Evolutionary conservation across 2,888 invertebrate species (phyloP).

Genomic region (Drosophila imparisetae): DNA sequence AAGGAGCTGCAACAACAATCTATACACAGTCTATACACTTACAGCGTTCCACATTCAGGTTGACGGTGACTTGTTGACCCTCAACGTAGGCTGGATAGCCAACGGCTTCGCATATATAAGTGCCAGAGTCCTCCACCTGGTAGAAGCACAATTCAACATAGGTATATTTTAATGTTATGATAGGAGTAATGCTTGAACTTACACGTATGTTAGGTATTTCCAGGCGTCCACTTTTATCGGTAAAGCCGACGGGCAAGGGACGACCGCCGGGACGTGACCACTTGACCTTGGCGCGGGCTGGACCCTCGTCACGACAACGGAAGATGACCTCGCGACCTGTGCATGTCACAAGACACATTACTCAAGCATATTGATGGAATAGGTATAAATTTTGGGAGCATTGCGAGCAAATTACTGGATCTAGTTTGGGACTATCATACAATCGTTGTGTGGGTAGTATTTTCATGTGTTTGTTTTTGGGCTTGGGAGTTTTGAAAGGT

Average conservation of each 20-base stretch:
- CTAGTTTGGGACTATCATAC: constrained; percentile 36
- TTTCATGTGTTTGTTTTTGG: constrained; percentile 3
- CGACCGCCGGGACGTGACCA: constrained; percentile 90
- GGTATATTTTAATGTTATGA: not conserved
- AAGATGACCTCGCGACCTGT: constrained; percentile 96
- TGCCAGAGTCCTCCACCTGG: constrained; percentile 90
- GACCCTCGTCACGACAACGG: constrained; percentile 96
- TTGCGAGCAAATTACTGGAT: constrained; percentile 38
- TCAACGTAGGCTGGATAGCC: constrained; percentile 87
- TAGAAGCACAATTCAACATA: too few species aligned
- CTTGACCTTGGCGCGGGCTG: constrained; percentile 89
- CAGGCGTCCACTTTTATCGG: constrained; percentile 90
- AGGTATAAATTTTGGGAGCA: constrained; percentile 4
- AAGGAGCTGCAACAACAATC: not conserved
- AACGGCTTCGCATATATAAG: constrained; percentile 93
- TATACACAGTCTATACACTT: constrained; percentile 84
- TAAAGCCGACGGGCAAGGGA: constrained; percentile 91
- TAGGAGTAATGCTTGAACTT: constrained; percentile 50
- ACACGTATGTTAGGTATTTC: constrained; percentile 93
- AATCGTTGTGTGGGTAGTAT: constrained; percentile 24
- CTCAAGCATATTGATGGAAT: not conserved
- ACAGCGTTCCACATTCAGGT: constrained; percentile 91
- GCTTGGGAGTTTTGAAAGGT: constrained; percentile 6
- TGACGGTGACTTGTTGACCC: constrained; percentile 89
- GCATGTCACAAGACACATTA: constrained; percentile 29